Evolutionary conservation across 2,888 invertebrate species (phyloP), one percentile per base, ranked within the genome.

Genomic region (Rhodophaea formosa): DNA sequence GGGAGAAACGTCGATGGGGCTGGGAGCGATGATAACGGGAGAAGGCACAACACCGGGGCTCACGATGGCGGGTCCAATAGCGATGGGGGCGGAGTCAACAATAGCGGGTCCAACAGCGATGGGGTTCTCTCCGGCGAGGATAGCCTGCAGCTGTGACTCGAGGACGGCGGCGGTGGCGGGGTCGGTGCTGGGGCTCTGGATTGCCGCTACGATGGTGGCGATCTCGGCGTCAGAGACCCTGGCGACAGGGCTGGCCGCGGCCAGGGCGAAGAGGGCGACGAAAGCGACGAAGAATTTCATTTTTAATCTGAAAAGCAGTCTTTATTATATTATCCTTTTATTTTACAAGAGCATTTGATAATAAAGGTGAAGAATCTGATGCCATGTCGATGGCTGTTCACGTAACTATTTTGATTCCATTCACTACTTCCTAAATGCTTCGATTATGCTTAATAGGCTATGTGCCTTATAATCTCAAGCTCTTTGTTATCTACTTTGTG

Each of bases 111-210:
- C 46, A n/a, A 51, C 51, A 7, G 39, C 51, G 51, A 51, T 17
- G 39, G 51, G 51, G 16, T 12, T 3, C 14, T 10, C 53, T 54
- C 44, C 53, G 10, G 5, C 29, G 30, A 43, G 1, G 53, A 44
- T 44, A 7, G 6, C 30, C 23, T 57, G 53, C 16, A 61, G 56
- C 3, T 51, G 55, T 14, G 42, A 12, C 15, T 63, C 56, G 12
- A 63, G 60, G 14, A 59, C 53, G 32, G 47, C 56, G 44, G 60
- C 59, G 59, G 63, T 61, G 47, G 60, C 61, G 44, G 63, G 61
- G 60, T 63, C 58, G 15, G 61, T 60, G 63, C 53, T 61, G 51
- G 63, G 63, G 59, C 60, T 63, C 52, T 61, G 53, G 61, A 63
- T 63, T 32, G 63, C 63, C 12, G 58, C 59, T 42, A 63, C 49